phyloP scores from a whole-genome alignment of 2,113 vertebrate genomes.

The Brienomyrus longianalis region DNA sequence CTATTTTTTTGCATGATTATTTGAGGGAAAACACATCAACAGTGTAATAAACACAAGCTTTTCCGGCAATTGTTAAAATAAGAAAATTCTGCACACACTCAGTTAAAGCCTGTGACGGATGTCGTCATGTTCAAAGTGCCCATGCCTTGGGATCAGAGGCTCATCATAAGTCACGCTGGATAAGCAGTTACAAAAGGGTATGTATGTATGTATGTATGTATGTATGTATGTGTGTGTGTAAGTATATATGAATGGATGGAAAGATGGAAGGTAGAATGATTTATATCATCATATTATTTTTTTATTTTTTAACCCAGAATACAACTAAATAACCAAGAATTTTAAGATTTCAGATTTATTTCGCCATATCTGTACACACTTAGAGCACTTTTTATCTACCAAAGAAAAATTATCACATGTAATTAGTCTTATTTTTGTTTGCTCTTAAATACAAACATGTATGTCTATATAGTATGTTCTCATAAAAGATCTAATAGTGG shows the following conservation, averaged over 20 bases:
- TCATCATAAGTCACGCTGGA: background rate
- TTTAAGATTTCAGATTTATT: background rate
- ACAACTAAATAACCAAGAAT: background rate
- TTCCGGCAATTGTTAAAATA: slow-evolving; percentile 13
- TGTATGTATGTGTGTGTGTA: background rate
- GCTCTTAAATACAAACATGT: background rate
- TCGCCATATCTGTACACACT: background rate
- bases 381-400: background rate
- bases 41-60: slow-evolving; percentile 11
- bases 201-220: too few species aligned
- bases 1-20: slow-evolving; percentile 37
- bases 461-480: background rate
- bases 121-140: background rate
- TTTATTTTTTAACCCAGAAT: background rate
- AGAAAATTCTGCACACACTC: background rate
- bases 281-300: too few species aligned
- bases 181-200: background rate
- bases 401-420: background rate
- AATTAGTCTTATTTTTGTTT: background rate
- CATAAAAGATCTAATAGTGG: background rate
- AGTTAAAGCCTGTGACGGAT: background rate
- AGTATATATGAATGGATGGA: background rate
- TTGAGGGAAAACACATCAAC: slow-evolving; percentile 43
- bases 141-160: background rate
- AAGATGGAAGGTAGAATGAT: background rate